phyloP scores from a whole-genome alignment of 2,888 invertebrate species.

The Ennomos fuscantarius region DNA sequence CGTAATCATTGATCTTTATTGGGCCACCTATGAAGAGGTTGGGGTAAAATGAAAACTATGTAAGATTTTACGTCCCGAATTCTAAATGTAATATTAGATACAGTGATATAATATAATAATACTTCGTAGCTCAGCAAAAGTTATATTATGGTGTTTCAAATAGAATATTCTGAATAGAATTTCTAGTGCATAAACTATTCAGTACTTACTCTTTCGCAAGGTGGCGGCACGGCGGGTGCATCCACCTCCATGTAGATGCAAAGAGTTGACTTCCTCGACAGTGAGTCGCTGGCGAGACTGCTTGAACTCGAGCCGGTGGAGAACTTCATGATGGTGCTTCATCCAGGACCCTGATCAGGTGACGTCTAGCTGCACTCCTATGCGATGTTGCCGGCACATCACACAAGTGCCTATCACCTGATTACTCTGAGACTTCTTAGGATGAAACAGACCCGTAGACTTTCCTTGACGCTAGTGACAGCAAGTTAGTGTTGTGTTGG shows the following conservation, averaged over 20 bases:
- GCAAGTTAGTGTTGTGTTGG: slow-evolving; percentile 42
- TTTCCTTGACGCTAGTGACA: slow-evolving; percentile 44
- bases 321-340: slow-evolving; percentile 83
- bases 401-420: slow-evolving; percentile 64
- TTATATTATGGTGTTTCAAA: too few relatives aligned
- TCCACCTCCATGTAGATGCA: slow-evolving; percentile 87
- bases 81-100: neutral
- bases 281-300: slow-evolving; percentile 87
- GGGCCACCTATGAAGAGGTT: slow-evolving; percentile 24
- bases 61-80: slow-evolving; percentile 3
- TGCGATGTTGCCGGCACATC: slow-evolving; percentile 78
- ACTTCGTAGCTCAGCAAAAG: too few relatives aligned
- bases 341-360: slow-evolving; percentile 66
- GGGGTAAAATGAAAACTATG: slow-evolving; percentile 28
- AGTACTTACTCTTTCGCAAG: slow-evolving; percentile 84
- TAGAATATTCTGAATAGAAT: too few relatives aligned
- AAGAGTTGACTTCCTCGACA: slow-evolving; percentile 87
- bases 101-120: too few relatives aligned
- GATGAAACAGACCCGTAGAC: slow-evolving; percentile 25
- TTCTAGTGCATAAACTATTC: neutral
- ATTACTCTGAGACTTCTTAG: slow-evolving; percentile 13
- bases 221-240: slow-evolving; percentile 65
- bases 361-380: slow-evolving; percentile 73
- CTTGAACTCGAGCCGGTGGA: slow-evolving; percentile 87
- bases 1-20: slow-evolving; percentile 27